Evolutionary conservation across 1,140 invertebrate genomes (phyloP), one percentile per base, ranked within the genome.

Genomic region (Hyposmocoma kahamanoa): DNA sequence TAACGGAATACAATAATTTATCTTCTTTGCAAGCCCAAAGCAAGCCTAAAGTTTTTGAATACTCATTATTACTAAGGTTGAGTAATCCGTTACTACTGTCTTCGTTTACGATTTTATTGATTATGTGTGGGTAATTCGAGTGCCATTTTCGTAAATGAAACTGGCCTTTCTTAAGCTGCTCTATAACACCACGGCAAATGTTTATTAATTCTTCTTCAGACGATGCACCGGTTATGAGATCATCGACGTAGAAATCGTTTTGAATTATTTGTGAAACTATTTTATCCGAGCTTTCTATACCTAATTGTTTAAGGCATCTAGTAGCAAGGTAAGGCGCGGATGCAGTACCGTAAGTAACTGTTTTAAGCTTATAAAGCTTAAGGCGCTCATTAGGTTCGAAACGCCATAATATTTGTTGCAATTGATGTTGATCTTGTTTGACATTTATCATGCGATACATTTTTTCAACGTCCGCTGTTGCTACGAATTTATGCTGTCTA

Each of bases 371-470:
- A n/a, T n/a, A n/a, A n/a, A n/a, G n/a, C n/a, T n/a, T n/a, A n/a
- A n/a, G n/a, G n/a, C n/a, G n/a, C n/a, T n/a, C n/a, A n/a, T n/a
- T n/a, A n/a, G n/a, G n/a, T n/a, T n/a, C n/a, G n/a, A n/a, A n/a
- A n/a, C n/a, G n/a, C n/a, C n/a, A n/a, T n/a, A n/a, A n/a, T n/a
- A n/a, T n/a, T n/a, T n/a, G n/a, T 45, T 71, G 67, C 22, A 59
- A 53, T n/a, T 58, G 41, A 15, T 8, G 22, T 39, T 67, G 52
- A 13, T 51, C 34, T 17, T 42, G 17, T 28, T 48, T 19, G 4
- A 76, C 44, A 10, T 11, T 11, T 15, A 70, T 47, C 42, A 66
- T 61, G n/a, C 65, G 39, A 42, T 63, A 76, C 57, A 70, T 66
- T 47, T 51, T 6, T n/a, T n/a, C n/a, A n/a, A n/a, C n/a, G n/a